Evolutionary conservation across 2,113 vertebrate species (phyloP).

Genomic region (Scopus umbretta): DNA sequence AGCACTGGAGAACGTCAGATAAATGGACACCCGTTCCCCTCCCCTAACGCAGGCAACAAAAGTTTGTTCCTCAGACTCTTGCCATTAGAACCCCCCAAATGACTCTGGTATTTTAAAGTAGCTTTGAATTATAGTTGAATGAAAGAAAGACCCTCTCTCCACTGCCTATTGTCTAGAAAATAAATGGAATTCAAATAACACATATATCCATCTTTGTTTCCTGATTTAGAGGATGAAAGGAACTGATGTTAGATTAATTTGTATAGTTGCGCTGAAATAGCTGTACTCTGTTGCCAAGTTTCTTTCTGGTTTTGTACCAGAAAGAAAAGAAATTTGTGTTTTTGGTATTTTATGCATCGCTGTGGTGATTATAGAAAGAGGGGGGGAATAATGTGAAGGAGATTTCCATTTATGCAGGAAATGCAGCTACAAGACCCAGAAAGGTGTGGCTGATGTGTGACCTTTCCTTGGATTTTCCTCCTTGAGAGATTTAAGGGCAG

Average conservation of each 20-base stretch:
- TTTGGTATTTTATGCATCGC: constrained; percentile 26
- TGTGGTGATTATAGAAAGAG: background rate
- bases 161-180: background rate
- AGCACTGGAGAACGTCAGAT: background rate
- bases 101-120: background rate
- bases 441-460: constrained; percentile 61
- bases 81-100: background rate
- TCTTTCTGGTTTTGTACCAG: constrained; percentile 1
- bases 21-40: background rate
- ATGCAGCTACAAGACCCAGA: constrained; percentile 41
- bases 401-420: constrained; percentile 55
- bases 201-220: constrained; percentile 8
- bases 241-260: constrained; percentile 34
- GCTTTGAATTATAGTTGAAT: background rate
- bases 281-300: constrained; percentile 15
- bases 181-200: background rate
- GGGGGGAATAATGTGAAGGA: background rate
- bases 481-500: constrained; percentile 63
- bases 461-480: constrained; percentile 63
- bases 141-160: background rate
- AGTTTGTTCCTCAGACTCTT: background rate
- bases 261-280: background rate
- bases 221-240: constrained; percentile 26
- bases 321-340: background rate
- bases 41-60: background rate